Evolutionary conservation across 2,888 invertebrate species (phyloP).

Genomic region (Archips xylosteana): DNA sequence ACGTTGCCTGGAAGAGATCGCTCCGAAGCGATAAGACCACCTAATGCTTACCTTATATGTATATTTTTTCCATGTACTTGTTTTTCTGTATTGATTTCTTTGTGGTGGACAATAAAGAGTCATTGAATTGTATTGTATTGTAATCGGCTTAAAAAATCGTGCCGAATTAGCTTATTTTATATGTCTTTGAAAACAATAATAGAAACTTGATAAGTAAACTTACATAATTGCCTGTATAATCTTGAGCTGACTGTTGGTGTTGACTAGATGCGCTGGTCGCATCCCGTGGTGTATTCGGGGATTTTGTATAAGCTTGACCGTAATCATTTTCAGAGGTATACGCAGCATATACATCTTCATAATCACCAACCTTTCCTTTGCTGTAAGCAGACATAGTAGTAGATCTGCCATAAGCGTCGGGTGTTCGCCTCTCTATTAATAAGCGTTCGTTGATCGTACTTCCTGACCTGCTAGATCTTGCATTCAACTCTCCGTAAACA

Average conservation of each 20-base stretch:
- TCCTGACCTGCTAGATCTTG: conserved; percentile 60
- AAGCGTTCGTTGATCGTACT: conserved; percentile 70
- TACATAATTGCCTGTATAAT: conserved; percentile 63
- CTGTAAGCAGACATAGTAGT: conserved; percentile 74
- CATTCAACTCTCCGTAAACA: conserved; percentile 70
- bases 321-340: conserved; percentile 70
- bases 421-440: conserved; percentile 89
- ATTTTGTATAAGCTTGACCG: conserved; percentile 85
- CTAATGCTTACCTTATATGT: no score
- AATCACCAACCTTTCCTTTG: conserved; percentile 86
- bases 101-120: no score
- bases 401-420: conserved; percentile 92
- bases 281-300: conserved; percentile 83
- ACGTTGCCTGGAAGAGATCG: no score
- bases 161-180: no score
- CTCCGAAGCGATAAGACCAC: no score
- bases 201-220: conserved; percentile 48
- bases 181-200: neutral
- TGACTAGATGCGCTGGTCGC: conserved; percentile 66
- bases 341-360: conserved; percentile 90
- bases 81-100: no score
- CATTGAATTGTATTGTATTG: no score
- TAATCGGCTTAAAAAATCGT: no score
- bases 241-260: conserved; percentile 66
- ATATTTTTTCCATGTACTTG: no score